Evolutionary conservation across 2,113 vertebrate genomes (phyloP).

Genomic region (Dolichallabes microphthalmus): DNA sequence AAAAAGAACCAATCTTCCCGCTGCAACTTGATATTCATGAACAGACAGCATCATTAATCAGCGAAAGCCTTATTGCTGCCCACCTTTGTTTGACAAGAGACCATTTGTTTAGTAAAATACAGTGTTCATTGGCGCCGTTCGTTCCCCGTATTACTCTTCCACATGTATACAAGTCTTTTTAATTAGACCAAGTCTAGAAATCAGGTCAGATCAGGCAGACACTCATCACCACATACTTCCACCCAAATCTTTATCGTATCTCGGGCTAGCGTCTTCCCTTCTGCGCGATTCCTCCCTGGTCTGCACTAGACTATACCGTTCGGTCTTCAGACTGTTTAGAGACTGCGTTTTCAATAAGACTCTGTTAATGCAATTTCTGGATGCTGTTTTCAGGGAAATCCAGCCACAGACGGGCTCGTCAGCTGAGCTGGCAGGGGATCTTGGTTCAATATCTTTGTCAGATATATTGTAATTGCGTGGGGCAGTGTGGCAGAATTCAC

Average conservation of each 20-base stretch:
- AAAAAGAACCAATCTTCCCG: background rate
- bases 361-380: slow-evolving; percentile 62
- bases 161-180: background rate
- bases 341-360: slow-evolving; percentile 60
- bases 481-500: slow-evolving; percentile 59
- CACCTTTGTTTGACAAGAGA: slow-evolving; percentile 6
- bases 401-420: slow-evolving; percentile 47
- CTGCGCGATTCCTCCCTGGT: background rate
- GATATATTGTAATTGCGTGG: slow-evolving; percentile 72
- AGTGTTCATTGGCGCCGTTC: background rate
- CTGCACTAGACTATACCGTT: slow-evolving; percentile 31
- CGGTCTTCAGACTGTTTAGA: slow-evolving; percentile 41
- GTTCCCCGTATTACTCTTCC: background rate
- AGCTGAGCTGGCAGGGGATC: slow-evolving; percentile 64
- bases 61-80: background rate
- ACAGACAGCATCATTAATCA: slow-evolving; percentile 6
- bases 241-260: background rate
- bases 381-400: slow-evolving; percentile 60
- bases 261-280: background rate
- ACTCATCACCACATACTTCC: background rate
- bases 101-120: background rate
- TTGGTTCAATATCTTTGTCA: slow-evolving; percentile 71
- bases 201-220: background rate
- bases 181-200: background rate
- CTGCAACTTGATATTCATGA: background rate